Evolutionary conservation across 2,113 vertebrate species (phyloP), one percentile per base, ranked within the genome.

Genomic region (Chaetodon trifascialis): DNA sequence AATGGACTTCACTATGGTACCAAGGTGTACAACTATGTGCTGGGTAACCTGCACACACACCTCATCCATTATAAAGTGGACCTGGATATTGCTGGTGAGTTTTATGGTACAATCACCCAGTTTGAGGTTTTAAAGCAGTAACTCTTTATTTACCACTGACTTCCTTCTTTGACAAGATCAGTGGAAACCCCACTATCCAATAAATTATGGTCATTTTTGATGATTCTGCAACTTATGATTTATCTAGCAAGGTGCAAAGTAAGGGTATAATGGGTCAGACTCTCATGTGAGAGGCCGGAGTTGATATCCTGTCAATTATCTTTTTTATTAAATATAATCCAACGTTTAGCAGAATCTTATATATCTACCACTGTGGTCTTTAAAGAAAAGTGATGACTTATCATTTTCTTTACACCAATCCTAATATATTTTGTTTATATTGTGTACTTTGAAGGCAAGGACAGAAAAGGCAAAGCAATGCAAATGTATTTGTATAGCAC

Each of bases 41-140:
- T 98, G 5, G 98, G 97, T 46, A 99, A 99, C 93, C 25, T 97
- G 44, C 97, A 99, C 91, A 97, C 97, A 0, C 97, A 99, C 89
- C 90, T 99, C 2, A 82, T 98, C 56, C 96, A 99, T 80, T 99
- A 97, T 83, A 98, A 97, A 82, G 94, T 98, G 16, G 97, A 99
- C 91, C 92, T 99, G 90, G 97, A 98, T 4, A 86, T 99, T 5
- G 96, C 95, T 93, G 98, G 97, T 99, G 85, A 80, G 89, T 73
- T 36, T 54, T 49, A 38, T 0, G 5, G 7, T 6, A 19, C 23
- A 70, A 54, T 46, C 5, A 25, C 1, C 0, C 30, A 16, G 0
- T 23, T 59, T 49, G 19, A 0, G 7, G 9, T 36, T 58, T 72
- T 14, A 60, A 34, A 44, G 15, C n/a, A 34, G 6, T 8, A 21